A percentile compares a stretch with the other conserved stretches of the same genome.
These are phyloP conservation scores for Sinodicranocentrus sp. DNA, from an alignment of 2,888 invertebrate species.

Conservation along the genomic window DNA sequence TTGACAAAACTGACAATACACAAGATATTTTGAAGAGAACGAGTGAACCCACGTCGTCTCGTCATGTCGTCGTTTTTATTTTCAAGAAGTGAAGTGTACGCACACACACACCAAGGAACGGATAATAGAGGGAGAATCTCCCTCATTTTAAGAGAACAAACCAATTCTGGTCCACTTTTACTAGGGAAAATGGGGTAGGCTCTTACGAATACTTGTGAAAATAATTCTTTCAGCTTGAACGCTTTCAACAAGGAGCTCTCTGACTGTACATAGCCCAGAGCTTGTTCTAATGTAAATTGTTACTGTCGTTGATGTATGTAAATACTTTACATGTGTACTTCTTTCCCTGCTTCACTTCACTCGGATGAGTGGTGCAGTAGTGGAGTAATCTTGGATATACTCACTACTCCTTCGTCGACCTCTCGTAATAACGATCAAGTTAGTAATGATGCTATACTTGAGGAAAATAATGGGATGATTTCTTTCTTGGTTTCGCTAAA, in stretches of 20 bases:
- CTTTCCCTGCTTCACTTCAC: neutral
- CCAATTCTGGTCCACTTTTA: conserved; percentile 7
- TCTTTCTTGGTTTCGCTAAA: no score
- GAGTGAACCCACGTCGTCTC: neutral
- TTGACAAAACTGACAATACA: conserved; percentile 10
- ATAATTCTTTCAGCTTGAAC: neutral
- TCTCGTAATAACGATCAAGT: neutral
- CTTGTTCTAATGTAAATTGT: no score
- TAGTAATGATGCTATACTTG: no score
- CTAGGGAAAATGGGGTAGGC: neutral
- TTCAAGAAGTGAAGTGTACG: no score
- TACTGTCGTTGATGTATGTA: neutral
- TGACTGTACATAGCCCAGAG: no score
- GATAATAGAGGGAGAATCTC: neutral
- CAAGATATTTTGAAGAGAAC: neutral
- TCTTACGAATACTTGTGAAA: neutral
- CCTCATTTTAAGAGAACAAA: neutral
- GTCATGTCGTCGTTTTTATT: no score
- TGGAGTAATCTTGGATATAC: neutral
- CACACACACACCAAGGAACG: no score
- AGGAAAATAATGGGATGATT: no score
- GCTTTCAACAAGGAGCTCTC: neutral
- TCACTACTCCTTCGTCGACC: neutral
- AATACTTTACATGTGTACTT: conserved; percentile 11
- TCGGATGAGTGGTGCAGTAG: neutral